phyloP scores from a whole-genome alignment of 2,797 vertebrate genomes.

The Pristis pectinata region DNA sequence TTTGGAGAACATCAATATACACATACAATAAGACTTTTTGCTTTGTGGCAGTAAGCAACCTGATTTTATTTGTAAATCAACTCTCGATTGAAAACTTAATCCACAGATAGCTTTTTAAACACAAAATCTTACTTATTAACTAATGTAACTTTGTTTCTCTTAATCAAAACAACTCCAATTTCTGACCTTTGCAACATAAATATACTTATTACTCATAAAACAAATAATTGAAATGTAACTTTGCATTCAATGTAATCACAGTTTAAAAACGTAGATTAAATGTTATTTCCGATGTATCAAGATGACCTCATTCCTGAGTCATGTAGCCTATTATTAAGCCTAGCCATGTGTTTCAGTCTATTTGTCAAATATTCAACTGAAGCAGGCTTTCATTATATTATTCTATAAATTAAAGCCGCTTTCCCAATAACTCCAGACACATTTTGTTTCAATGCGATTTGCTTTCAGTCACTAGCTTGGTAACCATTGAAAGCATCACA shows the following conservation, averaged over 20 bases:
- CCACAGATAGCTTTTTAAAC: not conserved
- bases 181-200: conserved; percentile 5
- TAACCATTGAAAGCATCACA: not conserved
- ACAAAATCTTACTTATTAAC: conserved; percentile 13
- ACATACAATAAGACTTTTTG: not conserved
- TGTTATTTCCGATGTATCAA: conserved; percentile 21
- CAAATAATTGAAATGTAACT: not conserved
- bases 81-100: not conserved
- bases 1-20: not conserved
- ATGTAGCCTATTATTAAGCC: not conserved
- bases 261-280: conserved; percentile 40
- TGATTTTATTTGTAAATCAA: not conserved
- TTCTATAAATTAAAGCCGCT: not conserved
- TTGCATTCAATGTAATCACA: conserved; percentile 45
- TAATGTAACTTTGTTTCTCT: not conserved
- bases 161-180: not conserved
- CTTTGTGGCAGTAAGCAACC: not conserved
- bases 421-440: not conserved
- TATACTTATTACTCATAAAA: not conserved
- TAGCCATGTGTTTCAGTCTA: not conserved
- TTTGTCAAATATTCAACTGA: not conserved
- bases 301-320: not conserved
- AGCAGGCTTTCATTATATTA: not conserved
- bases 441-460: not conserved
- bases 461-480: not conserved